Evolutionary conservation across 1,140 invertebrate genomes (phyloP), one percentile per base, ranked within the genome.

Genomic region (Charaxes varanes): DNA sequence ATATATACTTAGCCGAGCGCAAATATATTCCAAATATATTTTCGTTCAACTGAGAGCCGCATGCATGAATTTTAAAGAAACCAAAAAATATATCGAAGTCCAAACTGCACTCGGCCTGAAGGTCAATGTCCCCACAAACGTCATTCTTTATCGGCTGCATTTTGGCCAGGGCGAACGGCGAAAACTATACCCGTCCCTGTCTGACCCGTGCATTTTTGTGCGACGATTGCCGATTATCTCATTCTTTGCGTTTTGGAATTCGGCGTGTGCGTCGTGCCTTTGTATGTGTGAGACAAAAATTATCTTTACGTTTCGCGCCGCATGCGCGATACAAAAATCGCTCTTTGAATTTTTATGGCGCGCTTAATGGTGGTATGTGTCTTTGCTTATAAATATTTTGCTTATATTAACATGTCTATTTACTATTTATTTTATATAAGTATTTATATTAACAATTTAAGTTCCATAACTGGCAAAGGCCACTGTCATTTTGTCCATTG

Each of bases 81-180:
- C 61, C 58, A 69, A 71, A 62, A 53, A 50, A 59, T 1, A 8
- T 18, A n/a, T 28, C 43, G 46, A 43, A 53, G 55, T 57, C 66
- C 57, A 76, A 81, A 81, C 65, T 68, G 59, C 49, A 59, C 66
- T 70, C 59, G 46, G 57, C 58, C 55, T 51, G 53, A 66, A 63
- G 70, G 77, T 78, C 74, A 63, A 68, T 51, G 72, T 59, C 72
- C 77, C 71, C 66, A 70, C 44, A 68, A 66, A 62, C 73, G 70
- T 81, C 73, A 81, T 81, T 81, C 77, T 81, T 81, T 81, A 81
- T 81, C 62, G 69, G 72, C 62, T 53, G 69, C 74, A 77, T 77
- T 81, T 79, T 73, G 74, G 72, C 58, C 49, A 60, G 60, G 67
- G 58, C 64, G 62, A 77, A 71, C 60, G 36, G 55, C 50, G 48